phyloP scores from a whole-genome alignment of 2,113 vertebrate genomes.

The Gobiocypris rarus region DNA sequence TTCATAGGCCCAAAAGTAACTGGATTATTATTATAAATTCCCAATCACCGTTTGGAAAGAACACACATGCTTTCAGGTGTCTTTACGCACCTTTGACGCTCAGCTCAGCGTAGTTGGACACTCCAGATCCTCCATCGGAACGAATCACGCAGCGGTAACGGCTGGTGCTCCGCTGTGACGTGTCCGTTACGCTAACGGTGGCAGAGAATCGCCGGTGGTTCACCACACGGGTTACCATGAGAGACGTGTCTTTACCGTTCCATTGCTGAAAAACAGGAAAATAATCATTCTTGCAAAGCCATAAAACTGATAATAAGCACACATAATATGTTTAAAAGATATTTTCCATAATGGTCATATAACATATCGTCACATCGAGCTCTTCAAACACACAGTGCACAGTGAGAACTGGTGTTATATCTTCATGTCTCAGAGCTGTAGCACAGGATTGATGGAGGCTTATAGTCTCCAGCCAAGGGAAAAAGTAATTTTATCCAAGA shows the following conservation, averaged over 20 bases:
- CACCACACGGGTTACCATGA: constrained; percentile 95
- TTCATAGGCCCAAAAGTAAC: neutral
- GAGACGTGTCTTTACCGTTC: constrained; percentile 91
- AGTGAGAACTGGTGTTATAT: neutral
- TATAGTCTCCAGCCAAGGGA: constrained; percentile 28
- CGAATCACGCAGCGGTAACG: constrained; percentile 95
- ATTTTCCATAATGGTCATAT: neutral
- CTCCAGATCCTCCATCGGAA: constrained; percentile 91
- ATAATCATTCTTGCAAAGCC: neutral
- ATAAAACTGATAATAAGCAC: neutral
- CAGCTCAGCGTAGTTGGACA: constrained; percentile 95
- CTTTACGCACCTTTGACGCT: constrained; percentile 90
- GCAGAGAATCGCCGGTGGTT: constrained; percentile 95
- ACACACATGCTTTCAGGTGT: neutral
- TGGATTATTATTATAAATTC: neutral
- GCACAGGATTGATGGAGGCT: constrained; percentile 21
- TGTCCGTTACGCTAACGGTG: constrained; percentile 91
- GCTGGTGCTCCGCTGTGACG: constrained; percentile 89
- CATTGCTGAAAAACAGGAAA: constrained; percentile 82
- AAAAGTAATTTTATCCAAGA: constrained; percentile 38
- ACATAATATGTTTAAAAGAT: neutral
- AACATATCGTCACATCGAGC: neutral
- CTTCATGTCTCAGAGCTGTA: neutral
- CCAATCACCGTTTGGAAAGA: neutral
- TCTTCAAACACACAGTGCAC: neutral